Evolutionary conservation across 2,888 invertebrate genomes (phyloP).

Genomic region (Lasioglossum figueresi): DNA sequence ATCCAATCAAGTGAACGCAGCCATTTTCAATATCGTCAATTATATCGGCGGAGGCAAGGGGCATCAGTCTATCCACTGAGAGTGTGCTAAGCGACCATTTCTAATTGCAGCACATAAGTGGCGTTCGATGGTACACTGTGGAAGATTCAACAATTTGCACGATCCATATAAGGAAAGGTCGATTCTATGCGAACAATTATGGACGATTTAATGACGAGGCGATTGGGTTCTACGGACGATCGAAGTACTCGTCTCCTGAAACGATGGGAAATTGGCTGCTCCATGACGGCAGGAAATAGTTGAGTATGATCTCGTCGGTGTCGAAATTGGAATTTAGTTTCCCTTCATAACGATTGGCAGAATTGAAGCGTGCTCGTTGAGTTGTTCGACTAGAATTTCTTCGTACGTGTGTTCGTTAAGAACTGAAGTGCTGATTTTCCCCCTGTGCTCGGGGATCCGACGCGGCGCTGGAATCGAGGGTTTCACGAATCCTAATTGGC

Average conservation of each 20-base stretch:
- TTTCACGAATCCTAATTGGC: slow-evolving; percentile 14
- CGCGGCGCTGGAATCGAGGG: background rate
- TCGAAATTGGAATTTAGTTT: slow-evolving; percentile 12
- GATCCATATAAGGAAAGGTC: background rate
- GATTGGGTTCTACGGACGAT: background rate
- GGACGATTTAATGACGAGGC: background rate
- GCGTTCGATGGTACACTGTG: background rate
- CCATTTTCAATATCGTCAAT: background rate
- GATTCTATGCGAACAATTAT: slow-evolving; percentile 2
- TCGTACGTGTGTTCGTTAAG: slow-evolving; percentile 5
- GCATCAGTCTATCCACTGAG: background rate
- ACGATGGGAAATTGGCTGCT: slow-evolving; percentile 4
- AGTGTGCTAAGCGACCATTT: background rate
- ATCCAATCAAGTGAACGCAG: background rate
- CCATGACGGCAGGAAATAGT: slow-evolving; percentile 8
- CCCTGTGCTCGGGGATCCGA: background rate
- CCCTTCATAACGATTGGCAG: slow-evolving; percentile 15
- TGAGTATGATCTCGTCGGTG: slow-evolving; percentile 7
- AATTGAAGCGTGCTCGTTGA: slow-evolving; percentile 8
- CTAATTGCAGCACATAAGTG: background rate
- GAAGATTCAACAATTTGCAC: background rate
- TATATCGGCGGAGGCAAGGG: background rate
- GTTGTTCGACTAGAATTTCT: slow-evolving; percentile 11
- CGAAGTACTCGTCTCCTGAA: background rate
- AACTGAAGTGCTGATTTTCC: slow-evolving; percentile 8